Percentiles rank a stretch among this genome's conserved stretches.
Conservation (phyloP, 2,888 invertebrate genomes). For the Anarsia innoxiella region DNA sequence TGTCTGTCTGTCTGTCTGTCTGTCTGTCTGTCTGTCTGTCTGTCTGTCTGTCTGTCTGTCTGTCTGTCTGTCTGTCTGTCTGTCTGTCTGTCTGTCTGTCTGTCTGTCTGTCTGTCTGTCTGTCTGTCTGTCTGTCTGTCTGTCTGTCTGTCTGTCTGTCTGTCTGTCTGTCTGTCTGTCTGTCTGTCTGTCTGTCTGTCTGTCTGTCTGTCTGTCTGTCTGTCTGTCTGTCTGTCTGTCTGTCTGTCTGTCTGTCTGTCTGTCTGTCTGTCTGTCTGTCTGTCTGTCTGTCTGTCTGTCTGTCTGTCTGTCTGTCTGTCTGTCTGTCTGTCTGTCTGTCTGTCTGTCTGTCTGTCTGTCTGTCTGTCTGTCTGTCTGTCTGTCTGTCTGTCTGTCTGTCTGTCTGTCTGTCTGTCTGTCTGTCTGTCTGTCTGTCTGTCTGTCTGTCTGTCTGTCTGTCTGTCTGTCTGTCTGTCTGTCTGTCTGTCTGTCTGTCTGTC, state of each 20-base stretch:
- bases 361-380: conserved; percentile 2
- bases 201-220: conserved; percentile 3
- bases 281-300: conserved; percentile 5
- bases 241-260: conserved; percentile 3
- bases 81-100: conserved; percentile 2
- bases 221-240: conserved; percentile 4
- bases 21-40: conserved; percentile 2
- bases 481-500: conserved; percentile 2
- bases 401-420: background rate
- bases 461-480: conserved; percentile 2
- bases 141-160: conserved; percentile 2
- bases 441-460: conserved; percentile 1
- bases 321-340: conserved; percentile 1
- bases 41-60: conserved; percentile 2
- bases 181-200: conserved; percentile 4
- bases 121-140: conserved; percentile 2
- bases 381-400: background rate
- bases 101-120: conserved; percentile 2
- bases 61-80: conserved; percentile 2
- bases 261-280: conserved; percentile 4
- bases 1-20: conserved; percentile 2
- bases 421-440: conserved; percentile 1
- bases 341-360: background rate
- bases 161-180: conserved; percentile 3
- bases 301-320: conserved; percentile 1